These are phyloP conservation scores for Oryctolagus cuniculus DNA, from an alignment of 2,113 vertebrate genomes.

Conservation along the genomic window mOryCun1.1 NC_091437.1:33749001-33749500, in stretches of 20 bases:
- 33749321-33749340: not conserved
- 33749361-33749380: conserved; percentile 18
- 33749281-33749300: conserved; percentile 45
- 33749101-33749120: conserved; percentile 90
- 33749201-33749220: conserved; percentile 84
- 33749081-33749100: conserved; percentile 88
- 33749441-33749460: conserved; percentile 74
- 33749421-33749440: conserved; percentile 71
- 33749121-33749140: conserved; percentile 89
- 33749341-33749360: conserved; percentile 50
- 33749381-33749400: conserved; percentile 11
- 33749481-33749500: not conserved
- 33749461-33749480: conserved; percentile 33
- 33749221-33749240: conserved; percentile 83
- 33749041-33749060: conserved; percentile 87
- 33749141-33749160: conserved; percentile 88
- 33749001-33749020: too few species aligned
- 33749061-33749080: conserved; percentile 88
- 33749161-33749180: conserved; percentile 85
- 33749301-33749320: not conserved
- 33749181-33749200: conserved; percentile 70
- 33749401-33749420: conserved; percentile 69
- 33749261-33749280: conserved; percentile 74
- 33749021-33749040: conserved; percentile 84
- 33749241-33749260: conserved; percentile 63